These are phyloP conservation scores for Epicauta chinensis DNA, from an alignment of 1,140 invertebrate species.

Conservation along the genomic window DNA sequence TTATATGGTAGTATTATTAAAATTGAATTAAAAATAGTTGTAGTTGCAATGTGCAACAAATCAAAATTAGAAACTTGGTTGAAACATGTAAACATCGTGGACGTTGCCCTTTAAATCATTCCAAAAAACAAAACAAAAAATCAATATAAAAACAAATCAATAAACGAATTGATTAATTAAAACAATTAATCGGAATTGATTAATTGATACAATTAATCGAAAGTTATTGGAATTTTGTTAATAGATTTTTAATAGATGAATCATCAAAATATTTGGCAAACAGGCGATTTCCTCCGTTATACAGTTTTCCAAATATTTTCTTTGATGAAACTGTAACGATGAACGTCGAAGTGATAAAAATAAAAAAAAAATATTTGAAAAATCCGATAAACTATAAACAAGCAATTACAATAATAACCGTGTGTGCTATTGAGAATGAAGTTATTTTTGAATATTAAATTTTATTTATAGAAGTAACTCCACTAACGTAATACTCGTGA, in stretches of 20 bases:
- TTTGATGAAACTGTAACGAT: no score
- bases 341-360: neutral
- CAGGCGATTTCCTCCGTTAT: conserved; percentile 6
- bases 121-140: no score
- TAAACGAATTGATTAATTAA: no score
- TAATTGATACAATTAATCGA: neutral
- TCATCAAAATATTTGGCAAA: conserved; percentile 14
- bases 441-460: conserved; percentile 15
- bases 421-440: neutral
- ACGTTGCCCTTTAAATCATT: conserved; percentile 11
- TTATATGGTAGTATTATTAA: conserved; percentile 11
- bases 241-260: conserved; percentile 10
- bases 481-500: conserved; percentile 19
- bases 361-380: neutral
- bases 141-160: no score
- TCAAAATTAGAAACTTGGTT: conserved; percentile 1
- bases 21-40: neutral
- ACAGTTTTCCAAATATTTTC: neutral
- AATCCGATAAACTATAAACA: neutral
- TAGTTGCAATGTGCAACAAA: neutral
- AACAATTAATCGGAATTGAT: no score
- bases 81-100: conserved; percentile 5
- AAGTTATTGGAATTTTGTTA: neutral
- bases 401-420: neutral
- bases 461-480: conserved; percentile 17